Evolutionary conservation across 2,888 invertebrate genomes (phyloP).

Genomic region (Caenorhabditis sp.): DNA sequence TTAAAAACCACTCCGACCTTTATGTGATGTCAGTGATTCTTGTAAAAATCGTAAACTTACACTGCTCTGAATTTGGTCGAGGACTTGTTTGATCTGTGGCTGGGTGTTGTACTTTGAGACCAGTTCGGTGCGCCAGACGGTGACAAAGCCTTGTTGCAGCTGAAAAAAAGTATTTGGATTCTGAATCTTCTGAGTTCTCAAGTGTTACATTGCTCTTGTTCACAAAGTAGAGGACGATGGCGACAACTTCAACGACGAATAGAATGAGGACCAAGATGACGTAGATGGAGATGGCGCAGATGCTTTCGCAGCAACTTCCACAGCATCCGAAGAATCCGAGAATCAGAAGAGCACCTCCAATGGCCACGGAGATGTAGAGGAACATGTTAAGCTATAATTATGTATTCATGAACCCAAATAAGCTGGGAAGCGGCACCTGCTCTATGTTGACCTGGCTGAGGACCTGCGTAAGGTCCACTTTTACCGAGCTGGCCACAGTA

Average conservation of each 20-base stretch:
- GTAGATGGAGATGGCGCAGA: conserved; percentile 73
- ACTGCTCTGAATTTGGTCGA: conserved; percentile 68
- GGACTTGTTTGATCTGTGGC: conserved; percentile 30
- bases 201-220: conserved; percentile 65
- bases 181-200: background rate
- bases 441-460: conserved; percentile 30
- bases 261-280: conserved; percentile 71
- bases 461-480: conserved; percentile 33
- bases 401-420: background rate
- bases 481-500: conserved; percentile 46
- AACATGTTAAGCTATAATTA: conserved; percentile 66
- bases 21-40: no score
- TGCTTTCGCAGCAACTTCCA: conserved; percentile 74
- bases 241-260: conserved; percentile 72
- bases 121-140: conserved; percentile 65
- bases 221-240: conserved; percentile 70
- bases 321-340: conserved; percentile 78
- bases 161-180: conserved; percentile 29
- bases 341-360: conserved; percentile 73
- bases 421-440: conserved; percentile 14
- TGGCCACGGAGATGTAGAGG: conserved; percentile 69
- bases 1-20: background rate
- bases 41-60: conserved; percentile 60
- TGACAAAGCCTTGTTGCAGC: conserved; percentile 62
- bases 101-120: conserved; percentile 67